phyloP scores from a whole-genome alignment of 2,797 vertebrate species.

The Acanthis flammea region DNA sequence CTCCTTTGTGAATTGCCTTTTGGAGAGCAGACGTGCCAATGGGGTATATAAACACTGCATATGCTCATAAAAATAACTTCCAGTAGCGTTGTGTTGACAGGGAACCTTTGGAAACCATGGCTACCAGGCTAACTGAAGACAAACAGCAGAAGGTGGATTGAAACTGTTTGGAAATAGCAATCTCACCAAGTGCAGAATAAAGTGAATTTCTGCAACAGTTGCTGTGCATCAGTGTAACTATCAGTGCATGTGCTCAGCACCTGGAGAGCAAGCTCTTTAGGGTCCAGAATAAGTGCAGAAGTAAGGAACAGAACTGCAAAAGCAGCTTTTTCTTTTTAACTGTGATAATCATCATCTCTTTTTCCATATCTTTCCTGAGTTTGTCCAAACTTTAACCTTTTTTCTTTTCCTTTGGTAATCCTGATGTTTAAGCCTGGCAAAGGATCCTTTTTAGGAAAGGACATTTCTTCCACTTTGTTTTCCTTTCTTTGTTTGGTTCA shows the following conservation, averaged over 20 bases:
- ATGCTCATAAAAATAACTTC: background rate
- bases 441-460: background rate
- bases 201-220: background rate
- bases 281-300: background rate
- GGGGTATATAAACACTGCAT: background rate
- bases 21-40: background rate
- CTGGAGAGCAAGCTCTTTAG: background rate
- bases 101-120: background rate
- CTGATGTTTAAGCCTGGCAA: background rate
- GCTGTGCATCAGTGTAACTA: background rate
- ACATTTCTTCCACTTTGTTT: background rate
- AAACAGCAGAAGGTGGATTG: background rate
- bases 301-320: background rate
- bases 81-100: background rate
- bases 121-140: background rate
- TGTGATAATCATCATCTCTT: background rate
- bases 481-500: background rate
- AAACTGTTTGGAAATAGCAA: background rate
- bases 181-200: background rate
- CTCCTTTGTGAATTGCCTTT: background rate
- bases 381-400: background rate
- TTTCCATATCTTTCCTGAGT: background rate
- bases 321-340: background rate
- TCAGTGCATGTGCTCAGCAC: rapidly evolving
- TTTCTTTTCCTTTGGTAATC: background rate